Evolutionary conservation across 2,888 invertebrate genomes (phyloP), one percentile per base, ranked within the genome.

Genomic region (Empis livida): DNA sequence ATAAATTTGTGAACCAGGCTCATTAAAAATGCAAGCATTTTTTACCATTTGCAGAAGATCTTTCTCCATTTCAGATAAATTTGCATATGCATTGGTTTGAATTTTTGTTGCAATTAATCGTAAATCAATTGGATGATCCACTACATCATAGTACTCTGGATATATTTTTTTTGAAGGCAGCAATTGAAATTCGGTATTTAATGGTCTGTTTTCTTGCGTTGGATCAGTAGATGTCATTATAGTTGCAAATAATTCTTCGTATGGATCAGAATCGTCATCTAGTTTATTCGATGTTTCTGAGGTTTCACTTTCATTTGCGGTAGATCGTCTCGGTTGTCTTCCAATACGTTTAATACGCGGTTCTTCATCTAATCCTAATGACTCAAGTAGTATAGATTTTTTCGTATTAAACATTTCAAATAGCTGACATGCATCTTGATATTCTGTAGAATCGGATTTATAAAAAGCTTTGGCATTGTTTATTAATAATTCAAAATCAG

Each of bases 391-490:
- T 48, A 63, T 66, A 15, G 59, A 57, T 42, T 68, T 65, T 41
- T 68, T 67, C 6, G 59, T 69, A 13, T 78, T 68, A 62, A 88
- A 93, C 41, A 93, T 73, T 48, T 91, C 90, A 87, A 89, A 87
- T 40, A 97, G 70, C 45, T 89, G 84, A 53, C 77, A 77, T 0
- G 96, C 95, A 72, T 96, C 95, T 65, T 83, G 86, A 65, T 89
- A 85, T 63, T 96, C 96, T 17, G 78, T 75, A 0, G 86, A 79
- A 44, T 81, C 86, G 14, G 82, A 76, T 73, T 93, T 94, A 66
- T 96, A 96, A 72, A 93, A 97, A 10, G 89, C 84, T 67, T 93
- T 93, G 0, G 96, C 92, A 73, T 99, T 99, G 57, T 82, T 88
- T 27, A 95, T 84, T 59, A 99, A 77, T 32, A 95, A 74, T 61